Evolutionary conservation across 2,113 vertebrate genomes (phyloP).

Genomic region (Gasterosteus nipponicus): DNA sequence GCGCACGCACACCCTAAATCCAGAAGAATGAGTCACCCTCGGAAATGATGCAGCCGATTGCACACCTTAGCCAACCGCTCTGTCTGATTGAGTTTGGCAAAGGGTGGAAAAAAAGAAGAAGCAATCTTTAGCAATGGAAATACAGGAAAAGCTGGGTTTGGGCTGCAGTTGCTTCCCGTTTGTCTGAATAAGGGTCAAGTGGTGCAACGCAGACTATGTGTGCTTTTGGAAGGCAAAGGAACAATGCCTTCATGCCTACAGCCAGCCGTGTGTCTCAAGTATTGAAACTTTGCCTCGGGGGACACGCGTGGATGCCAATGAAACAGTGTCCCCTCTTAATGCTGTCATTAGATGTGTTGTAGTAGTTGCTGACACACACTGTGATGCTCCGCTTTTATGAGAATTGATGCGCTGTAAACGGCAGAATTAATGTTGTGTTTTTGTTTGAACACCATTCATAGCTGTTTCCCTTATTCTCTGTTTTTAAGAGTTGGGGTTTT

Average conservation of each 20-base stretch:
- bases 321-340: slow-evolving; percentile 6
- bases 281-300: slow-evolving; percentile 38
- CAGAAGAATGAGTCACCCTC: slow-evolving; percentile 75
- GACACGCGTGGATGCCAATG: slow-evolving; percentile 47
- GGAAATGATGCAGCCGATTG: slow-evolving; percentile 66
- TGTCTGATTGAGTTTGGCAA: slow-evolving; percentile 58
- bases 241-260: not conserved
- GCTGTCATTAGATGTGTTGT: not conserved
- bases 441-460: not conserved
- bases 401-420: not conserved
- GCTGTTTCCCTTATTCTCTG: not conserved
- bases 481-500: not conserved
- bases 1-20: slow-evolving; percentile 56
- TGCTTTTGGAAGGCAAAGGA: slow-evolving; percentile 3
- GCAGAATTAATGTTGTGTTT: too few relatives aligned
- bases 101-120: slow-evolving; percentile 17
- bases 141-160: slow-evolving; percentile 38
- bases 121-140: slow-evolving; percentile 68
- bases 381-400: not conserved
- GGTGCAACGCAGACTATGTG: not conserved
- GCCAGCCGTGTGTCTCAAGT: slow-evolving; percentile 11
- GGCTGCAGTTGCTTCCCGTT: slow-evolving; percentile 51
- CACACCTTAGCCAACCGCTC: slow-evolving; percentile 68
- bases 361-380: not conserved
- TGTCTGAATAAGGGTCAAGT: slow-evolving; percentile 15